Conservation (phyloP, 2,888 invertebrate genomes). For the Euzophera pinguis region DNA sequence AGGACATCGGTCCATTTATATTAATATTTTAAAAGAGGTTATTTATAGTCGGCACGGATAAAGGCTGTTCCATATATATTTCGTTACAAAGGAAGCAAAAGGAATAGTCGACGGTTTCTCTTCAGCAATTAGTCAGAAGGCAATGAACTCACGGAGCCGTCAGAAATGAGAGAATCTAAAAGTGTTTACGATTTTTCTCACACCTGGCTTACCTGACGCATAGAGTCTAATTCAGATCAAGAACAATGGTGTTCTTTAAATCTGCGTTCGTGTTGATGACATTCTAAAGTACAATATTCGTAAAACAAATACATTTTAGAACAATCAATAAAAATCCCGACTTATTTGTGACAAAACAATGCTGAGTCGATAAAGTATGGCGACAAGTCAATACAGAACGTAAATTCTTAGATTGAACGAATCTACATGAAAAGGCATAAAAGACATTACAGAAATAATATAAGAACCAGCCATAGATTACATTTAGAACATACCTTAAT, state of each 20-base stretch:
- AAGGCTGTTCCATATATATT: conserved; percentile 14
- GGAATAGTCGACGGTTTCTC: conserved; percentile 2
- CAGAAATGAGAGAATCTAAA: conserved; percentile 13
- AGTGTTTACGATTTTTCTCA: conserved; percentile 15
- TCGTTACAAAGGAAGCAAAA: conserved; percentile 10
- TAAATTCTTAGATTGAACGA: too few species aligned
- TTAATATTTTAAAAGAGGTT: not conserved
- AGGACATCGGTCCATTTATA: conserved; percentile 12
- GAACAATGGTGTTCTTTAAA: conserved; percentile 3
- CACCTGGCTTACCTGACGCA: conserved; percentile 5
- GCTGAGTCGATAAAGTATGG: too few species aligned
- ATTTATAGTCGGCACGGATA: conserved; percentile 8
- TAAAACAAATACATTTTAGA: too few species aligned
- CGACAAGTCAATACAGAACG: too few species aligned
- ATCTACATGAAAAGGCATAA: too few species aligned
- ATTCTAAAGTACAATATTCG: not conserved
- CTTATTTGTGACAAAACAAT: not conserved
- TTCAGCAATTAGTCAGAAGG: conserved; percentile 30
- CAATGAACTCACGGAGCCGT: conserved; percentile 36
- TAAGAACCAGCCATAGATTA: too few species aligned
- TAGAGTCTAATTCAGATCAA: not conserved
- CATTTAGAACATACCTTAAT: too few species aligned
- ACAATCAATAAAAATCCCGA: too few species aligned
- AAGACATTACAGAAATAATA: too few species aligned
- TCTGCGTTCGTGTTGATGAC: not conserved